A percentile compares a stretch with the other conserved stretches of the same genome.
Evolutionary conservation across 2,113 vertebrate genomes (phyloP).

Genomic region (Neogale vison): DNA sequence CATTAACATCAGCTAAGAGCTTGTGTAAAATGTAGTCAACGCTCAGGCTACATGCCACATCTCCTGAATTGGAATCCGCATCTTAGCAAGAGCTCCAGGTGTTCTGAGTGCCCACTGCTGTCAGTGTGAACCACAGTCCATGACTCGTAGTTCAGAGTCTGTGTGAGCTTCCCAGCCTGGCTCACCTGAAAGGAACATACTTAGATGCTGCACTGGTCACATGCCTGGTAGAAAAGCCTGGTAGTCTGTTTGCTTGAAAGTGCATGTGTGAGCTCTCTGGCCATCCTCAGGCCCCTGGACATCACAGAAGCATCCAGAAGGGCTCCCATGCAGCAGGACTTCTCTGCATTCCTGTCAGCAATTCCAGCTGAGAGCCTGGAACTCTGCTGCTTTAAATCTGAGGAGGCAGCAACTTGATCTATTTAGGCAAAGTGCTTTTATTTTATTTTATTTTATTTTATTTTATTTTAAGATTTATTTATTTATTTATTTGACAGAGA

Average conservation of each 20-base stretch:
- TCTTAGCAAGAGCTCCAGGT: not conserved
- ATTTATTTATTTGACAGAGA: too few relatives aligned
- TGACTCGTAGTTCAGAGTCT: too few relatives aligned
- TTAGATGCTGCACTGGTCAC: not conserved
- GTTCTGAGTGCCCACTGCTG: not conserved
- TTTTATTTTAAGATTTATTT: too few relatives aligned
- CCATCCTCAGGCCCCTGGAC: too few relatives aligned
- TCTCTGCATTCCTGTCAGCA: not conserved
- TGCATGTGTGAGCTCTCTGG: not conserved
- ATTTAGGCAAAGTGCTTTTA: not conserved
- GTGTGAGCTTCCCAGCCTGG: not conserved
- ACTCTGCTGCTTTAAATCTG: not conserved
- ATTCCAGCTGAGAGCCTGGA: too few relatives aligned
- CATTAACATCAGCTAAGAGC: not conserved
- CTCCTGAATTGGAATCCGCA: not conserved
- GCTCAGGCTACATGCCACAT: not conserved
- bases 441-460: too few relatives aligned
- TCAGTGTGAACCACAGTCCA: not conserved
- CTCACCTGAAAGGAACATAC: not conserved
- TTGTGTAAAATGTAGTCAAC: not conserved
- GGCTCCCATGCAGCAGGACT: not conserved
- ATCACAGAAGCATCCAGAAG: not conserved
- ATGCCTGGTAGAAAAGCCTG: too few relatives aligned
- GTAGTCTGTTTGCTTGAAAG: not conserved
- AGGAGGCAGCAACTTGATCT: not conserved